Evolutionary conservation across 2,888 invertebrate species (phyloP), one percentile per base, ranked within the genome.

Genomic region (Eupithecia abbreviata): DNA sequence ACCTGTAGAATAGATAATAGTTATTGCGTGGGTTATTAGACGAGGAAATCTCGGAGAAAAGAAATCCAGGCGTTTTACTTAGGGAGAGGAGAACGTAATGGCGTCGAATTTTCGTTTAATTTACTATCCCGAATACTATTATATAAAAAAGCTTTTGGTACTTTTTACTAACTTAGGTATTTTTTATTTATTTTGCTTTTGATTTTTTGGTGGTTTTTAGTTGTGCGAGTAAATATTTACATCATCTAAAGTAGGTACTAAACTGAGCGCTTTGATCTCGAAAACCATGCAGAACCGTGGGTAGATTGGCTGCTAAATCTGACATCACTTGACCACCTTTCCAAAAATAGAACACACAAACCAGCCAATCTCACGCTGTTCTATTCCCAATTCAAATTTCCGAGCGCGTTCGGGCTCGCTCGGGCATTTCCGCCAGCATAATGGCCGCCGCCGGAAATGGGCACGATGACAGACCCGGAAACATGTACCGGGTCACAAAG

Each of bases 371-470:
- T 72, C 18, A 78, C 71, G 71, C 74, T 58, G 76, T 76, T 76
- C 76, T 71, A 72, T 76, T 68, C 77, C 69, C 73, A 89, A 90
- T 90, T 89, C 90, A 88, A 90, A 90, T 91, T 90, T 90, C 90
- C 90, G 88, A 87, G 83, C 84, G 85, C 84, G 83, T 86, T 88
- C 87, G 85, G 84, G 82, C 83, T 76, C 84, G 85, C 85, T 90
- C 90, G 89, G 87, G 83, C 86, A 87, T 89, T 91, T 92, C 91
- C 92, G 91, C 82, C 83, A 81, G 89, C 88, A 89, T 90, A 90
- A 91, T 91, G 85, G 88, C 87, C 83, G 87, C 85, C 84, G 82
- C 85, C 86, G 91, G 92, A 92, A 91, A 91, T 91, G 87, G 88
- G 84, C 83, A 84, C 88, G 87, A 88, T 88, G 91, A 89, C 89